Evolutionary conservation across 2,797 vertebrate genomes (phyloP), one percentile per base, ranked within the genome.

Genomic region (Liasis olivaceus): DNA sequence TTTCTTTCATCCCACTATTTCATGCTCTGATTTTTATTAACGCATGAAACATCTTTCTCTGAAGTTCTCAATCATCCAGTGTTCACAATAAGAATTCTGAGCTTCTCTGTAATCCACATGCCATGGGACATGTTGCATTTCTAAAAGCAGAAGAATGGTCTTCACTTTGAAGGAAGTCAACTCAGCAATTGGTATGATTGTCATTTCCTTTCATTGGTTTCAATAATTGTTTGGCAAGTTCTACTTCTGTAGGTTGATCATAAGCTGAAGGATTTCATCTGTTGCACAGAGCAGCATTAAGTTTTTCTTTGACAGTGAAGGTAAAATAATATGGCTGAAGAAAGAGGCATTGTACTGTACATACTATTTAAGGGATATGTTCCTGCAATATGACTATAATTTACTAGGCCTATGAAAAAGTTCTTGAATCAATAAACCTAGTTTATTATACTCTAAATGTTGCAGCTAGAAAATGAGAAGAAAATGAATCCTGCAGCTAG

Each of bases 61-160:
- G 90, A 84, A 69, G n/a, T 89, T 94, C 88, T 66, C 85, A 88
- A 86, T 84, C 84, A 14, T 81, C 91, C 84, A 91, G n/a, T 81
- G 93, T 93, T 89, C 90, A 91, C 88, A 81, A 66, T 91, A 56
- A 93, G 90, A 91, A 58, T 85, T 56, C 88, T 89, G 90, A 91
- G 60, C 66, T 69, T 91, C 54, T 69, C 69, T 85, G 88, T 77
- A 89, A 86, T 91, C 86, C 63, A 89, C 47, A 77, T 87, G 59
- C 47, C 85, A 47, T 69, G 42, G 51, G 47, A 31, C 85, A 42
- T 89, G 77, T 89, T 89, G 63, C 42, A 64, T 81, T 91, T 94
- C 63, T 92, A 86, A 94, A 92, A 89, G 88, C 87, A 64, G 58
- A 92, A 94, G 81, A 42, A 31, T 64, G 59, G 77, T 63, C 47